Evolutionary conservation across 2,797 vertebrate species (phyloP).

Genomic region (Artibeus jamaicensis): DNA sequence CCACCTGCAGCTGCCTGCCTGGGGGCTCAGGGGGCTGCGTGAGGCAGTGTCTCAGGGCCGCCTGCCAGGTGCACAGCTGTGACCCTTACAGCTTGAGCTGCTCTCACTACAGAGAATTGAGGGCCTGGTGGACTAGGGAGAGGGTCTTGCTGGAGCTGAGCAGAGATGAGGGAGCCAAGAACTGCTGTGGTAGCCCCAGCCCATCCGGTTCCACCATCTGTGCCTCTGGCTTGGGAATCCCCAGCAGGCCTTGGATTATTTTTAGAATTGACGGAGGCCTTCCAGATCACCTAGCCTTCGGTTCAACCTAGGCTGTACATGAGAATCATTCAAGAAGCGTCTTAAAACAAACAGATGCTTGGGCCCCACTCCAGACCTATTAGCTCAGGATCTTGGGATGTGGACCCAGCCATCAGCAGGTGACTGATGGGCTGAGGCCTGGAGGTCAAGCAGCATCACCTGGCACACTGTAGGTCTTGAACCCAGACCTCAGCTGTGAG

Average conservation of each 20-base stretch:
- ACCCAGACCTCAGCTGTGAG: neutral
- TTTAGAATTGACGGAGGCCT: slow-evolving; percentile 2
- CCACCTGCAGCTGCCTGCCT: neutral
- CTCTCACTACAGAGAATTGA: neutral
- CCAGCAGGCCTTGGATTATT: neutral
- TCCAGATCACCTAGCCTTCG: neutral
- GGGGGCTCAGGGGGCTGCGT: neutral
- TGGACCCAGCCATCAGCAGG: neutral
- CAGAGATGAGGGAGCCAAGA: neutral
- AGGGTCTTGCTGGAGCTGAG: neutral
- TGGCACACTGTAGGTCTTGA: neutral
- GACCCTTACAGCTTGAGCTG: neutral
- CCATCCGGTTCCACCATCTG: slow-evolving; percentile 53
- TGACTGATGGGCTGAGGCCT: neutral
- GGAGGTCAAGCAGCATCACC: neutral
- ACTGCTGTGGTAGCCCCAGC: neutral
- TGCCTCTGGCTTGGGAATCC: slow-evolving; percentile 6
- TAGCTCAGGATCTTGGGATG: neutral
- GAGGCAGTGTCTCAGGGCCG: neutral
- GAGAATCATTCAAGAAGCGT: neutral
- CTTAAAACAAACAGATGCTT: neutral
- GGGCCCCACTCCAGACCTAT: neutral
- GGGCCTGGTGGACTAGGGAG: neutral
- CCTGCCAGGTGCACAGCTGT: slow-evolving; percentile 51
- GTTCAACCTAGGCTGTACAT: neutral